Conservation (phyloP, 2,888 invertebrate species). For the Incurvaria masculella region DNA sequence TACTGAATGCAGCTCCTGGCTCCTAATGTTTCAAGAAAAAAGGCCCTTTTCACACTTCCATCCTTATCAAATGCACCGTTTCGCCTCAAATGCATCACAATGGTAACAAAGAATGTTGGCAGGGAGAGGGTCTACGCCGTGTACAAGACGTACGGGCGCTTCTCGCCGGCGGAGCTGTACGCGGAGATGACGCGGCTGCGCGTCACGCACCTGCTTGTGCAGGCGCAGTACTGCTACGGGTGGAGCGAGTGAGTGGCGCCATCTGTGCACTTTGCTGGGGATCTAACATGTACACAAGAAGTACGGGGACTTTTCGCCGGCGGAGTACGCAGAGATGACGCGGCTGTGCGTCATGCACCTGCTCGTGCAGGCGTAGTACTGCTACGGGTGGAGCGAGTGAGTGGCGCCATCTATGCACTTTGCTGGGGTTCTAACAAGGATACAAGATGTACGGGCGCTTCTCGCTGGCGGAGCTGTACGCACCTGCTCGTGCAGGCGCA, state of each 20-base stretch:
- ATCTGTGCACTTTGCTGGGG: conserved; percentile 34
- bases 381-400: conserved; percentile 62
- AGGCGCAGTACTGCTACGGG: conserved; percentile 66
- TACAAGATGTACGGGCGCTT: conserved; percentile 80
- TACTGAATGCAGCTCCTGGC: too few species aligned
- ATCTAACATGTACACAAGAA: conserved; percentile 76
- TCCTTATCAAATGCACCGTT: too few species aligned
- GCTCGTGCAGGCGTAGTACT: conserved; percentile 68
- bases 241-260: conserved; percentile 48
- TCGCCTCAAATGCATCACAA: too few species aligned
- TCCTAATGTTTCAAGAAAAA: too few species aligned
- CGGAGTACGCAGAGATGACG: conserved; percentile 64
- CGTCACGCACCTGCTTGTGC: conserved; percentile 72
- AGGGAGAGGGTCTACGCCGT: conserved; percentile 77
- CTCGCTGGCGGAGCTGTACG: conserved; percentile 64
- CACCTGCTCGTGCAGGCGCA: conserved; percentile 70
- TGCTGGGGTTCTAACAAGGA: conserved; percentile 72
- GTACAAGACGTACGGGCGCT: conserved; percentile 77
- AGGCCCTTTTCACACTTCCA: too few species aligned
- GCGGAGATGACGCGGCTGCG: conserved; percentile 62
- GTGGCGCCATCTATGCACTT: conserved; percentile 16
- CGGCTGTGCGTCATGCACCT: conserved; percentile 69
- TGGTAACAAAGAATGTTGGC: conserved; percentile 26
- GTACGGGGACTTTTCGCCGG: conserved; percentile 70
- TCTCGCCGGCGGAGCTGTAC: conserved; percentile 66